Conservation (phyloP, 2,888 invertebrate genomes). For the Teleogryllus oceanicus region DNA sequence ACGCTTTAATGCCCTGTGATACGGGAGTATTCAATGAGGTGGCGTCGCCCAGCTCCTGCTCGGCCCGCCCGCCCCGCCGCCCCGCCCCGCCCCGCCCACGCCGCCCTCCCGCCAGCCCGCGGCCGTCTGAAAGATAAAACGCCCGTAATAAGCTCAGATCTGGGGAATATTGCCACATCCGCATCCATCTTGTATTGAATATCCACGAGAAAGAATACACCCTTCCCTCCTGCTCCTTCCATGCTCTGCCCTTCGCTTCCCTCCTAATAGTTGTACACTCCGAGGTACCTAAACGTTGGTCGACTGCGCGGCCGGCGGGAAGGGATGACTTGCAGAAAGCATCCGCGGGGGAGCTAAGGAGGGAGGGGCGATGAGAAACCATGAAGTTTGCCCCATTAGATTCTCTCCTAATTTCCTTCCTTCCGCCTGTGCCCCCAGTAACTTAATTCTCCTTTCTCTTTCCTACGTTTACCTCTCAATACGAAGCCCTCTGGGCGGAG, state of each 20-base stretch:
- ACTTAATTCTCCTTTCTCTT: slow-evolving; percentile 18
- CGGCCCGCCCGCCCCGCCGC: not conserved
- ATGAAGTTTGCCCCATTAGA: slow-evolving; percentile 18
- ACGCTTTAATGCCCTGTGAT: not conserved
- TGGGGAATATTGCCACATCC: not conserved
- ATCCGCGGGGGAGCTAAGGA: not conserved
- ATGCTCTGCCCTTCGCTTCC: not conserved
- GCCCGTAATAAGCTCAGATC: not conserved
- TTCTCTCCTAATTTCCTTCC: slow-evolving; percentile 11
- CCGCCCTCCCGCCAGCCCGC: not conserved
- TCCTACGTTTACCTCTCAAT: not conserved
- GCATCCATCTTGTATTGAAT: not conserved
- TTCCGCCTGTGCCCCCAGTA: slow-evolving; percentile 3
- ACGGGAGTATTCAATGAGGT: not conserved
- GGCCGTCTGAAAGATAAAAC: not conserved
- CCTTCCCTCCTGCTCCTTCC: not conserved
- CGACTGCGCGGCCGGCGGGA: not conserved
- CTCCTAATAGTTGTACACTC: not conserved
- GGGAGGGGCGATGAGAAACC: not conserved
- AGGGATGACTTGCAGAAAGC: not conserved
- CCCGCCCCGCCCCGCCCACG: not conserved
- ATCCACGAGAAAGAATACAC: not conserved
- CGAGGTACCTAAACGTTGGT: not conserved
- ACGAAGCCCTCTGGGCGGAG: not conserved
- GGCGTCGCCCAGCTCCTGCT: not conserved